A percentile compares a stretch with the other conserved stretches of the same genome.
These are phyloP conservation scores for Tachina lurida DNA, from an alignment of 2,888 invertebrate species.

Conservation along the genomic window DNA sequence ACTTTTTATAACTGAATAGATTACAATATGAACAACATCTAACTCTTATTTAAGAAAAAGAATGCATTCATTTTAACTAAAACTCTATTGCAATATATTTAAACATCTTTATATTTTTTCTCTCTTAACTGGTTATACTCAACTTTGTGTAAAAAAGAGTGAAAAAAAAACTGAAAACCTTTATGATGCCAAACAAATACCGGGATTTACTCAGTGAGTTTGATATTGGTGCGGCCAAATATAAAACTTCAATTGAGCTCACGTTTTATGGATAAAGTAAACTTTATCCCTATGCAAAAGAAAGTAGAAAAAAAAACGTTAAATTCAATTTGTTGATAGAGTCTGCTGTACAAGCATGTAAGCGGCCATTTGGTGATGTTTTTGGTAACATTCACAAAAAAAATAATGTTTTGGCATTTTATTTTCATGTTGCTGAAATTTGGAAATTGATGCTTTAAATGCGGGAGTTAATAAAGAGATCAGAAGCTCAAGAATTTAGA, in stretches of 20 bases:
- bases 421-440: background rate
- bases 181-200: constrained; percentile 69
- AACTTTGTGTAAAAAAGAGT: background rate
- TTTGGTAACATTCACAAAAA: background rate
- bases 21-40: too few species aligned
- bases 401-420: constrained; percentile 10
- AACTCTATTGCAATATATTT: background rate
- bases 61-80: constrained; percentile 4
- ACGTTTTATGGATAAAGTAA: constrained; percentile 69
- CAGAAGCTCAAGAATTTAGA: background rate
- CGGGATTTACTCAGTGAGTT: constrained; percentile 64
- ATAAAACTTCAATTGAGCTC: constrained; percentile 70
- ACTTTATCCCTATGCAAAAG: constrained; percentile 59
- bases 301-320: constrained; percentile 25
- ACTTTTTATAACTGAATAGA: too few species aligned
- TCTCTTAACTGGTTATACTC: background rate
- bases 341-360: constrained; percentile 11
- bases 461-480: background rate
- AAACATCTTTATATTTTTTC: constrained; percentile 27
- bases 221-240: constrained; percentile 61
- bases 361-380: constrained; percentile 34
- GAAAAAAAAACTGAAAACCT: constrained; percentile 31
- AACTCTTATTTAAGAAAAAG: background rate
- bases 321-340: constrained; percentile 66
- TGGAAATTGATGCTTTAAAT: background rate